A percentile compares a stretch with the other conserved stretches of the same genome.
These are phyloP conservation scores for Drosophila sordidapex DNA, from an alignment of 2,888 invertebrate species.

Conservation along the genomic window DNA sequence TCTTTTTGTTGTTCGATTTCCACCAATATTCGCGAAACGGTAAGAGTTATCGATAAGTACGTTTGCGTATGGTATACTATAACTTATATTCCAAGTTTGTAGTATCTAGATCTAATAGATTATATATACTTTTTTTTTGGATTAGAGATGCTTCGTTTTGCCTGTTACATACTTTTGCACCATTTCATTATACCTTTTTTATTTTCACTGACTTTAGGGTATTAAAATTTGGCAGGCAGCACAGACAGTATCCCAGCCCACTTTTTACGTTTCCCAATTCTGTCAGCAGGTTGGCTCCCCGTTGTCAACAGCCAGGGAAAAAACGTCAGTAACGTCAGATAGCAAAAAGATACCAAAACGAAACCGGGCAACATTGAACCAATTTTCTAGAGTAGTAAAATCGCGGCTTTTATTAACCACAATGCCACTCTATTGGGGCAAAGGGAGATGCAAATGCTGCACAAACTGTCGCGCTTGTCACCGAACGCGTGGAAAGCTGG, in stretches of 20 bases:
- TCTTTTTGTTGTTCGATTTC: too few relatives aligned
- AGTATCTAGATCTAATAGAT: background rate
- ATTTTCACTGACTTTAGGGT: background rate
- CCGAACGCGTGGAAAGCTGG: conserved; percentile 35
- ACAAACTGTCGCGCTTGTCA: conserved; percentile 62
- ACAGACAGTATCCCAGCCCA: conserved; percentile 46
- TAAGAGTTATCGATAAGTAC: background rate
- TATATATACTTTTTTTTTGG: background rate
- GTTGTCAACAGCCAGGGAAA: conserved; percentile 51
- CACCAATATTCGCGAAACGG: background rate
- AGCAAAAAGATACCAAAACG: conserved; percentile 37
- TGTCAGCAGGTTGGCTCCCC: conserved; percentile 40
- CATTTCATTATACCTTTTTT: background rate
- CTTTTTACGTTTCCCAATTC: background rate
- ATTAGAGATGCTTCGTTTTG: too few relatives aligned
- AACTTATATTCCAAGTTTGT: background rate
- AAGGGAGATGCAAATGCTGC: conserved; percentile 14
- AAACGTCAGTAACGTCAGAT: conserved; percentile 59
- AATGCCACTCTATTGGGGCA: conserved; percentile 58
- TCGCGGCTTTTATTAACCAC: conserved; percentile 74
- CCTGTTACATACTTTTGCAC: too few relatives aligned
- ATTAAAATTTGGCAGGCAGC: conserved; percentile 44
- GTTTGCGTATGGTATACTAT: too few relatives aligned
- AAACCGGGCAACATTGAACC: conserved; percentile 55
- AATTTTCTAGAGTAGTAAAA: conserved; percentile 68